phyloP scores from a whole-genome alignment of 2,888 invertebrate species.

The Brachypalpus laphriformis region DNA sequence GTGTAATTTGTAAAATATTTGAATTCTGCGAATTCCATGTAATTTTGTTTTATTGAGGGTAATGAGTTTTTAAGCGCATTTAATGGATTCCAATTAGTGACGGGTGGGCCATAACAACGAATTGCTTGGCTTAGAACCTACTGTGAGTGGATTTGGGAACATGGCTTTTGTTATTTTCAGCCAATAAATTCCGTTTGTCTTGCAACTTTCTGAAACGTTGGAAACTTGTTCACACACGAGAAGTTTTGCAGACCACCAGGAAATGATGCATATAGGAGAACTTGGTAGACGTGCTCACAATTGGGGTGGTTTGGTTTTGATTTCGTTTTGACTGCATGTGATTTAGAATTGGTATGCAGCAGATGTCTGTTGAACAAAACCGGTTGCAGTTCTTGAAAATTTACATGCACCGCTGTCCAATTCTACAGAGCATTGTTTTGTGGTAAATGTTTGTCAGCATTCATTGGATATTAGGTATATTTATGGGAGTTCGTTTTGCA shows the following conservation, averaged over 20 bases:
- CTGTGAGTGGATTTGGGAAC: not conserved
- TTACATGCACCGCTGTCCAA: not conserved
- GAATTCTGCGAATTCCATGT: not conserved
- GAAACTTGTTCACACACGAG: not conserved
- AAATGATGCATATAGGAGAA: not conserved
- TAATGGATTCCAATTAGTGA: not conserved
- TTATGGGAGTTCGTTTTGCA: not conserved
- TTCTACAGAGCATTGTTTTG: not conserved
- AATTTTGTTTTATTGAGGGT: not conserved
- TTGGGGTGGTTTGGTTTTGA: not conserved
- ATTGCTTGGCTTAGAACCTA: not conserved
- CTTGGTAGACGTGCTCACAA: no score
- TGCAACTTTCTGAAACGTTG: not conserved
- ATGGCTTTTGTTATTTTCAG: not conserved
- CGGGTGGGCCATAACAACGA: not conserved
- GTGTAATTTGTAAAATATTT: conserved; percentile 1
- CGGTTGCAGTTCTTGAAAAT: not conserved
- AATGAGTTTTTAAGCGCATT: conserved; percentile 4
- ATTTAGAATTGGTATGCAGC: not conserved
- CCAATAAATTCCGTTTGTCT: no score
- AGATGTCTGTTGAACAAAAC: not conserved
- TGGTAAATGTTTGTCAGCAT: not conserved
- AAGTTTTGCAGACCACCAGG: not conserved
- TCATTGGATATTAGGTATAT: not conserved
- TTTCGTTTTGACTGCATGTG: not conserved